phyloP scores from a whole-genome alignment of 2,113 vertebrate species.

The Thymallus thymallus region DNA sequence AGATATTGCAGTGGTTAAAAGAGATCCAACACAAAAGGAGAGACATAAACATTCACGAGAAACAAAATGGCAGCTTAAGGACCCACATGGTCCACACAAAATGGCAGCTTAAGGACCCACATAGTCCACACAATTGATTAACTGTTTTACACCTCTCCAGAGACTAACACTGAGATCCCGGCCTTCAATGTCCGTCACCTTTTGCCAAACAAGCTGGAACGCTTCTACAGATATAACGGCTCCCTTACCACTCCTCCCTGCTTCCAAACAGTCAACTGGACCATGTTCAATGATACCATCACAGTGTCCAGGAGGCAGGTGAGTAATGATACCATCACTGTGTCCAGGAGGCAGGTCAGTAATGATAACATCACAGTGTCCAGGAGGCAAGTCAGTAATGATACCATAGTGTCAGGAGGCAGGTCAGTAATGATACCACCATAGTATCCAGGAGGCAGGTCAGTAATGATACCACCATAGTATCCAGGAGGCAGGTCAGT shows the following conservation, averaged over 20 bases:
- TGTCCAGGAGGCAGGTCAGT: constrained; percentile 65
- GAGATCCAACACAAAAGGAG: not conserved
- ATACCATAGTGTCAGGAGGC: constrained; percentile 73
- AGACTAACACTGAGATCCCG: constrained; percentile 61
- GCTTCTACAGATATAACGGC: constrained; percentile 81
- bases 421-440: constrained; percentile 73
- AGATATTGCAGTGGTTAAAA: not conserved
- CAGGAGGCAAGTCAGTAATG: constrained; percentile 61
- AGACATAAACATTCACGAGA: no score
- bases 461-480: constrained; percentile 74
- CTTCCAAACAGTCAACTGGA: constrained; percentile 83
- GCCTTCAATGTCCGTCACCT: constrained; percentile 80
- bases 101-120: no score
- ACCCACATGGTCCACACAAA: not conserved
- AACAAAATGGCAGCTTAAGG: not conserved
- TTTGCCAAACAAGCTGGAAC: constrained; percentile 74
- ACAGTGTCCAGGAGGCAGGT: constrained; percentile 77
- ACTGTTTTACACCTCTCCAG: constrained; percentile 49
- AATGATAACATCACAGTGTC: constrained; percentile 81
- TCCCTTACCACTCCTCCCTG: constrained; percentile 87
- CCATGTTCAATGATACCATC: constrained; percentile 82
- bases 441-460: constrained; percentile 65
- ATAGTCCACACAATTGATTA: not conserved
- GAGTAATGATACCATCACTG: constrained; percentile 75
- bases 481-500: constrained; percentile 64